Evolutionary conservation across 1,140 invertebrate genomes (phyloP), one percentile per base, ranked within the genome.

Genomic region (Campoletis sonorensis): DNA sequence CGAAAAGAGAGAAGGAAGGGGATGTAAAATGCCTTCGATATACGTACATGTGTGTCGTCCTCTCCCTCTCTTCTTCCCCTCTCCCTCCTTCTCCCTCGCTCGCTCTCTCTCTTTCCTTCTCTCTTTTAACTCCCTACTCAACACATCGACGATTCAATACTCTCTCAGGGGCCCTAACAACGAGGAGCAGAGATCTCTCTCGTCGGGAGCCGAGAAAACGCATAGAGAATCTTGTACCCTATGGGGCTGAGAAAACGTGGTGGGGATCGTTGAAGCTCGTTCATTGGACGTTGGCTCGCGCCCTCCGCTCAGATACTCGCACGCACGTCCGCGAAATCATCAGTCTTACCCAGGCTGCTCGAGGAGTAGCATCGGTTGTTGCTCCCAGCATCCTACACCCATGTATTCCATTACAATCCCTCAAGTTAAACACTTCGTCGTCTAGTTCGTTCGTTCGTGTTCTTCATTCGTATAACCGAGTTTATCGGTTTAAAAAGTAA

Each of bases 211-310:
- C 13, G 67, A 33, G 30, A 33, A 33, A 70, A 70, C n/a, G 67
- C 15, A 18, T 27, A 70, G 27, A 70, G 67, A 33, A 30, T 37
- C 30, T 18, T 33, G 51, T 70, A 33, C n/a, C 40, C 73, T 45
- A 33, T 45, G 51, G 45, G 49, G 61, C 11, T 26, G 61, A 13
- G 40, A 40, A 70, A 58, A 30, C 73, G 26, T 33, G 23, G 27
- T 77, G 40, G 72, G 76, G 61, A 21, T 21, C 27, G 58, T 10
- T 3, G 54, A 4, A 15, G 23, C 61, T 33, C 72, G 0, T 0
- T 27, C 80, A 91, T 92, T 92, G 90, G 91, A 67, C 70, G 83
- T 11, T 85, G 91, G 90, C 90, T 90, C 90, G 90, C 90, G 90
- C 89, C 86, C 88, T 82, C 81, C 84, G 83, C 82, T 82, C 85